Conservation (phyloP, 2,113 vertebrate species). For the Mesocricetus auratus region DNA sequence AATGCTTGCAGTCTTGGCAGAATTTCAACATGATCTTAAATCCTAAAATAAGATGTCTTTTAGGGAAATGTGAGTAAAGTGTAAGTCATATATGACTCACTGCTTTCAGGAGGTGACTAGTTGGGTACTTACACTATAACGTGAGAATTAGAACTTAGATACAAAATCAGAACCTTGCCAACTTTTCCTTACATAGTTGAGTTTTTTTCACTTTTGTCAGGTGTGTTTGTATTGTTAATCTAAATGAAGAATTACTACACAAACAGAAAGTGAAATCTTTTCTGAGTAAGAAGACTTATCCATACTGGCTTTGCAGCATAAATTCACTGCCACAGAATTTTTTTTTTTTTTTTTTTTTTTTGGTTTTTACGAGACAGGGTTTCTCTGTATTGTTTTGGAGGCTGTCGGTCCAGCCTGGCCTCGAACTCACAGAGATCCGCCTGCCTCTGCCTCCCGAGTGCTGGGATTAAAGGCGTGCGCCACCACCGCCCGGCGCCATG, state of each 20-base stretch:
- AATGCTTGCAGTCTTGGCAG: slow-evolving; percentile 85
- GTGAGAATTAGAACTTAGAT: slow-evolving; percentile 69
- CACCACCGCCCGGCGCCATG: too few relatives aligned
- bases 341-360: too few relatives aligned
- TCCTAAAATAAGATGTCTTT: slow-evolving; percentile 86
- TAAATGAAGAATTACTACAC: slow-evolving; percentile 41
- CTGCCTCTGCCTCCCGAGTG: too few relatives aligned
- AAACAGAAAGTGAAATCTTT: slow-evolving; percentile 33
- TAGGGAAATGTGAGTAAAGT: slow-evolving; percentile 89
- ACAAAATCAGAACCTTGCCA: slow-evolving; percentile 70
- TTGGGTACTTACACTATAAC: slow-evolving; percentile 60
- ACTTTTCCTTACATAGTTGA: slow-evolving; percentile 72
- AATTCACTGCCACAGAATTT: background rate
- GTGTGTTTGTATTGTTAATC: slow-evolving; percentile 59
- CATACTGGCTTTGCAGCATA: background rate
- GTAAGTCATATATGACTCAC: slow-evolving; percentile 87
- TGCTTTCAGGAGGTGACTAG: slow-evolving; percentile 82
- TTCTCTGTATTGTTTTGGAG: too few relatives aligned
- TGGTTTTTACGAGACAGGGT: too few relatives aligned
- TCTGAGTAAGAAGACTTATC: slow-evolving; percentile 25
- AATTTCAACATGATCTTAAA: slow-evolving; percentile 86
- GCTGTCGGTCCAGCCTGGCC: too few relatives aligned
- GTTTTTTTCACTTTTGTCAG: slow-evolving; percentile 6
- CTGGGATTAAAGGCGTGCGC: too few relatives aligned
- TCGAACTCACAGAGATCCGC: too few relatives aligned